Percentiles rank a stretch among this genome's conserved stretches.
Evolutionary conservation across 2,888 invertebrate species (phyloP).

Genomic region (Aspidiotus rigidus): DNA sequence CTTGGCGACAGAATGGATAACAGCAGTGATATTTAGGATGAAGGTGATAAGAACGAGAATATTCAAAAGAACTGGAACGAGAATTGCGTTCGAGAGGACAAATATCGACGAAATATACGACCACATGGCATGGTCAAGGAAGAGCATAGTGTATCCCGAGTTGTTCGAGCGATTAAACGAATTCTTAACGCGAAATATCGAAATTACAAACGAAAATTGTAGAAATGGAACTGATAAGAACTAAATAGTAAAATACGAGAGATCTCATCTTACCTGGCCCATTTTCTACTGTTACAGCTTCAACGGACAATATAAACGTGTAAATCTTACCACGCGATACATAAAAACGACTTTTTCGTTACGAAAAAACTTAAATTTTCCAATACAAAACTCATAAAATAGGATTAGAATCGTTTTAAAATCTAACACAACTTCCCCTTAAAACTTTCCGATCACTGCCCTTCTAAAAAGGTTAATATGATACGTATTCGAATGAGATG

Average conservation of each 20-base stretch:
- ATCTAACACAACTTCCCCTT: slow-evolving; percentile 28
- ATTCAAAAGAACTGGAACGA: too few relatives aligned
- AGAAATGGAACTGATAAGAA: not conserved
- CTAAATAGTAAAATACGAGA: not conserved
- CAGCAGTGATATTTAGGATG: too few relatives aligned
- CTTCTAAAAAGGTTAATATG: slow-evolving; percentile 26
- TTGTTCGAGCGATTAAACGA: too few relatives aligned
- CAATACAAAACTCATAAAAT: slow-evolving; percentile 7
- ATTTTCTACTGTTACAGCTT: slow-evolving; percentile 15
- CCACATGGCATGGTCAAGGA: too few relatives aligned
- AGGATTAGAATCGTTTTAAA: slow-evolving; percentile 9
- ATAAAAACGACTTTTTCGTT: slow-evolving; percentile 11
- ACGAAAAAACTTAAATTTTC: slow-evolving; percentile 12
- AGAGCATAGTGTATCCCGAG: too few relatives aligned
- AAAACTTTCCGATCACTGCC: slow-evolving; percentile 23
- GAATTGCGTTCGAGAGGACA: too few relatives aligned
- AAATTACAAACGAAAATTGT: not conserved
- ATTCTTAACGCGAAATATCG: not conserved
- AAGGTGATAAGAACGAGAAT: too few relatives aligned
- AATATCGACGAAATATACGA: too few relatives aligned
- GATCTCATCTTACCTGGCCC: slow-evolving; percentile 24
- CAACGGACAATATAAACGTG: slow-evolving; percentile 12
- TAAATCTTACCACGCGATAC: slow-evolving; percentile 15
- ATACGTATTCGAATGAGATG: slow-evolving; percentile 13
- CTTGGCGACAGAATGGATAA: too few relatives aligned